Base-by-base conservation (phyloP, 2,888 invertebrate genomes). In the Pristionchus exspectatus region DNA sequence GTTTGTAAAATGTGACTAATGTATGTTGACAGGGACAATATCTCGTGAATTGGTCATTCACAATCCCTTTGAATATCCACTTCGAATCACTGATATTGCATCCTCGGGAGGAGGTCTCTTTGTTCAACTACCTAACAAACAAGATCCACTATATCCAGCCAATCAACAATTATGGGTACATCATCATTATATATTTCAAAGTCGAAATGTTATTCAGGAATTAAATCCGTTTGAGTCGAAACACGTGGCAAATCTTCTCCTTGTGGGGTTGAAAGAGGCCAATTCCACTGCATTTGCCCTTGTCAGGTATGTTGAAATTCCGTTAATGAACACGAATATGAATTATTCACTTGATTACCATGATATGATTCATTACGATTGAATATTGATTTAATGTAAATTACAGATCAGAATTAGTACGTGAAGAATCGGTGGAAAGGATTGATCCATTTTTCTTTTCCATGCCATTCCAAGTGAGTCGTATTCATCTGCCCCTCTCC, bases 211-310 rank as follows among this genome's bases (percentile, higher is more conserved):
- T 30, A n/a, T 81, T 9, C 81, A 81, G 81, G 81, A 81, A 30
- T 24, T 81, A 44, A 81, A 81, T 81, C 81, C 81, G 9, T 81
- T 81, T 44, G 81, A 81, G n/a, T 81, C 97, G 81, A 97, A 97
- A 95, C 97, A 97, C 91, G 97, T 99, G 90, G 98, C 98, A 96
- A 96, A 97, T 93, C 97, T 98, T 92, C 97, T 97, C 94, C 97
- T 97, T 95, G 96, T 97, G 10, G 93, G 93, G 21, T 85, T 72
- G 24, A 56, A 90, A 63, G 90, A 90, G 38, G 30, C 97, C 94
- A 97, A 97, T 95, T 97, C 97, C 95, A 97, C 97, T 90, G 97
- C 97, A 63, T 98, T 97, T 94, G 97, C 97, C 91, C 97, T 97
- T 94, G 96, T 96, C 14, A 59, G 72, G 83, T 38, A 38, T 38